A percentile compares a stretch with the other conserved stretches of the same genome.
phyloP scores from a whole-genome alignment of 2,113 vertebrate genomes.

The Morphnarchus princeps region DNA sequence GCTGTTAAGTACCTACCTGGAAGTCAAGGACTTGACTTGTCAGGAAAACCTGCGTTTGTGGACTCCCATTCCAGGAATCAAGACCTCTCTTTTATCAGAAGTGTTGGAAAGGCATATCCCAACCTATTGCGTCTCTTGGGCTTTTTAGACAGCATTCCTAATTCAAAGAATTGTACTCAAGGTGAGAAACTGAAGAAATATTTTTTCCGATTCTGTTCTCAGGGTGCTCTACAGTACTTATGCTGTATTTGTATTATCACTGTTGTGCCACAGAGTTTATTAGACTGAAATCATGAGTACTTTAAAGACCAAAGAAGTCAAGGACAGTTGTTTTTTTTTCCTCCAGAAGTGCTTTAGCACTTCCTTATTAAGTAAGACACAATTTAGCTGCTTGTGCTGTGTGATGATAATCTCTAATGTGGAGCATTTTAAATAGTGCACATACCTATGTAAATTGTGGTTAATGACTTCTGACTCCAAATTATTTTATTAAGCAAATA shows the following conservation, averaged over 20 bases:
- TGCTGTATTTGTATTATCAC: too few species aligned
- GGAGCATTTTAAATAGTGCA: not conserved
- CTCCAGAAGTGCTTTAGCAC: not conserved
- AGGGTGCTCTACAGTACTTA: not conserved
- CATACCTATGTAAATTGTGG: not conserved
- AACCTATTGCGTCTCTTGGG: too few species aligned
- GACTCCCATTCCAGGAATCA: not conserved
- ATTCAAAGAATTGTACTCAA: not conserved
- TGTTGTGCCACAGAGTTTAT: not conserved
- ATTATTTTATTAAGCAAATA: not conserved
- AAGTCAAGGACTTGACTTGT: not conserved
- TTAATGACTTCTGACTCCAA: not conserved
- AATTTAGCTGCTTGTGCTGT: not conserved
- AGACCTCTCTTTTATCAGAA: not conserved
- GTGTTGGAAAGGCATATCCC: not conserved
- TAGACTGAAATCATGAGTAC: not conserved
- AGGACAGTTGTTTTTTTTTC: rapidly evolving
- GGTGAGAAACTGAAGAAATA: too few species aligned
- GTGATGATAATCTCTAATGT: not conserved
- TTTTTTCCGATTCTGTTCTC: not conserved
- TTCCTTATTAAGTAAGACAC: not conserved
- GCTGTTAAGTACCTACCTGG: not conserved
- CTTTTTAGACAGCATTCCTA: not conserved
- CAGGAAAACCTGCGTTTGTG: not conserved
- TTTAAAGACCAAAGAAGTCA: not conserved